Percentiles rank a stretch among this genome's conserved stretches.
These are phyloP conservation scores for Elgonia sp. DNA, from an alignment of 2,888 invertebrate genomes.

Conservation along the genomic window DNA sequence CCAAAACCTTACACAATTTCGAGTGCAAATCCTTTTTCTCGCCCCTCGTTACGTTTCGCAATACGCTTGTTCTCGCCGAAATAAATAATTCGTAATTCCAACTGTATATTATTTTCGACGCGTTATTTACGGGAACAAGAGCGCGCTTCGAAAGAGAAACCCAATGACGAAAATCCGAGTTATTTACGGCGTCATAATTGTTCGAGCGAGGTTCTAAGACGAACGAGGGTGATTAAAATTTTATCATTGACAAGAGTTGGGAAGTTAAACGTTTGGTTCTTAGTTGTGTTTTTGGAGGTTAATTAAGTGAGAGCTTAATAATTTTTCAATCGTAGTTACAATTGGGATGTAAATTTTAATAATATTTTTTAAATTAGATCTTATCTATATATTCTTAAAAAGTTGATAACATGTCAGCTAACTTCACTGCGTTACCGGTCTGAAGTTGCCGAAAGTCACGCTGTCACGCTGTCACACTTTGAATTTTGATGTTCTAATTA, in stretches of 20 bases:
- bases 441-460: too few relatives aligned
- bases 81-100: conserved; percentile 57
- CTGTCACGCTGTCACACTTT: too few relatives aligned
- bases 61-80: conserved; percentile 61
- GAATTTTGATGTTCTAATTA: too few relatives aligned
- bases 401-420: too few relatives aligned
- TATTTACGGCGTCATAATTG: conserved; percentile 58
- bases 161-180: conserved; percentile 40
- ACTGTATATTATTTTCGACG: conserved; percentile 59
- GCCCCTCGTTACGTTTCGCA: conserved; percentile 50
- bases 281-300: too few relatives aligned
- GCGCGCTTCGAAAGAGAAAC: conserved; percentile 34
- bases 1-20: conserved; percentile 62
- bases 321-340: too few relatives aligned
- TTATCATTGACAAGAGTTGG: not conserved
- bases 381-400: too few relatives aligned
- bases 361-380: too few relatives aligned
- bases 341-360: too few relatives aligned
- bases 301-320: too few relatives aligned
- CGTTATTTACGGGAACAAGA: conserved; percentile 29
- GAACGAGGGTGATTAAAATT: not conserved
- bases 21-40: conserved; percentile 12
- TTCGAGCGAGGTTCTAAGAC: not conserved
- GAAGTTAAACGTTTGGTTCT: too few relatives aligned
- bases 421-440: too few relatives aligned